These are phyloP conservation scores for Chelon labrosus DNA, from an alignment of 2,797 vertebrate species.

Conservation along the genomic window DNA sequence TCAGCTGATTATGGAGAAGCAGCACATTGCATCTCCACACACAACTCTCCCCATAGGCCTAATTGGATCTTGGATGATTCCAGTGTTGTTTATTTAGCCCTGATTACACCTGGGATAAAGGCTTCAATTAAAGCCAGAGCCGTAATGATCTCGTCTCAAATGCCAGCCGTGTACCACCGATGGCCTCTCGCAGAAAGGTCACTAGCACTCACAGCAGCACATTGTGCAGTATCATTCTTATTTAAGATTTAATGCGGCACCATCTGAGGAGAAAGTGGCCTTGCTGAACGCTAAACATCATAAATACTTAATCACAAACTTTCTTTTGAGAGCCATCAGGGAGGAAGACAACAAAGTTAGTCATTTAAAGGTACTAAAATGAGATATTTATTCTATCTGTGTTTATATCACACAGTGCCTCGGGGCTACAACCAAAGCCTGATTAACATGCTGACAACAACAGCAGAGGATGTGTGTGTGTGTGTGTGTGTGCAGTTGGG, in stretches of 20 bases:
- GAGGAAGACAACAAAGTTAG: conserved; percentile 79
- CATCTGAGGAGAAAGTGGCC: conserved; percentile 58
- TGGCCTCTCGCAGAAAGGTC: conserved; percentile 72
- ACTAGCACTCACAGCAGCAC: conserved; percentile 25
- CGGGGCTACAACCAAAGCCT: conserved; percentile 74
- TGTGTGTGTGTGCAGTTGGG: conserved; percentile 26
- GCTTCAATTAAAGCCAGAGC: conserved; percentile 78
- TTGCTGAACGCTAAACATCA: conserved; percentile 70
- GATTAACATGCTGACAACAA: conserved; percentile 81
- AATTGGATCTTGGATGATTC: conserved; percentile 77
- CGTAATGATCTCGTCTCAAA: conserved; percentile 79
- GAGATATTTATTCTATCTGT: conserved; percentile 81
- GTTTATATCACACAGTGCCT: conserved; percentile 78
- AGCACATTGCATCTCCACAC: conserved; percentile 55
- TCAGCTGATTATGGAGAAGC: conserved; percentile 73
- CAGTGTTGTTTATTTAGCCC: conserved; percentile 76
- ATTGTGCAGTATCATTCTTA: conserved; percentile 39
- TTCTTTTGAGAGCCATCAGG: conserved; percentile 67
- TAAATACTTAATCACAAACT: conserved; percentile 81
- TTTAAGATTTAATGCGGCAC: conserved; percentile 34
- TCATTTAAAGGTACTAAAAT: conserved; percentile 79
- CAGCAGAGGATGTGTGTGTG: conserved; percentile 59
- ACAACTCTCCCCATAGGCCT: conserved; percentile 67
- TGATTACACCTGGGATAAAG: conserved; percentile 82
- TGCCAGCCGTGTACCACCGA: conserved; percentile 63